Evolutionary conservation across 2,888 invertebrate species (phyloP), one percentile per base, ranked within the genome.

Genomic region (Diarsia mendica): DNA sequence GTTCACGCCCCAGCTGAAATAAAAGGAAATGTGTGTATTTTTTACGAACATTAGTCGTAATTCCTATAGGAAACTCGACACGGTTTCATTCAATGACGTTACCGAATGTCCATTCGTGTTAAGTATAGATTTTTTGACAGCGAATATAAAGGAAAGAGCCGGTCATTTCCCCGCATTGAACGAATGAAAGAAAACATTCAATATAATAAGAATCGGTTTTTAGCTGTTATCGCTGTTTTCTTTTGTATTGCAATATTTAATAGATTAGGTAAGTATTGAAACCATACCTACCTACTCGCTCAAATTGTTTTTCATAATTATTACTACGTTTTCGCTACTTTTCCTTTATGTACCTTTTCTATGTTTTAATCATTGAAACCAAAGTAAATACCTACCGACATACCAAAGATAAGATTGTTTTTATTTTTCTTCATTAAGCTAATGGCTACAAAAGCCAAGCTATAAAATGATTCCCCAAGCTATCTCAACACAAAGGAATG

Each of bases 81-180:
- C 82, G 53, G 77, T 83, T 83, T 72, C 74, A 78, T 83, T 85
- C 69, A 85, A 82, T 85, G 69, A 67, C 61, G 39, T 65, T 85
- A 82, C 63, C 48, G 55, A 76, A 61, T 61, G 68, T 67, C 51
- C 58, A 58, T 74, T 85, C 60, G 55, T 48, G 74, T 69, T 83
- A n/a, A n/a, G n/a, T n/a, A 85, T 78, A 72, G 74, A 78, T 83
- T 76, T 83, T 84, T 74, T 71, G 83, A 69, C 79, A 73, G 28
- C 51, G 33, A 55, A 9, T 53, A 28, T 23, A 60, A 72, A 65
- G 53, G n/a, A 73, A 82, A 73, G 10, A 66, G 83, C 28, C 33
- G 18, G 85, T 85, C 78, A 83, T 85, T 73, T 82, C 83, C 65
- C 49, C 61, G 67, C 53, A 33, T 65, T 61, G 55, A 53, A 55